These are phyloP conservation scores for Carpatolechia fugitivella DNA, from an alignment of 2,888 invertebrate species.

Conservation along the genomic window DNA sequence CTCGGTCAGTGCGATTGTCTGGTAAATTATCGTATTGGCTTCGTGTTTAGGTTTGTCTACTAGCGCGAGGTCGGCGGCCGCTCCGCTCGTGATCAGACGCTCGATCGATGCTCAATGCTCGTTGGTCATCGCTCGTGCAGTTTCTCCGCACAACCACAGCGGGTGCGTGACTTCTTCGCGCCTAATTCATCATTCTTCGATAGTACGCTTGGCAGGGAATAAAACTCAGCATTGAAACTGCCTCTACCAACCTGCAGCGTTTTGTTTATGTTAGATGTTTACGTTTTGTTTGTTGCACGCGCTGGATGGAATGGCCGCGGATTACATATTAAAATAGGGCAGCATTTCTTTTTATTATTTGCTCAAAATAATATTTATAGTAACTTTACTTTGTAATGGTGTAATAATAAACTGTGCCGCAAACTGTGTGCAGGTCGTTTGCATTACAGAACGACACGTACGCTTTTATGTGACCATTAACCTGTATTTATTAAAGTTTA, in stretches of 20 bases:
- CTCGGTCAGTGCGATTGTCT: slow-evolving; percentile 41
- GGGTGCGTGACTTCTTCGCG: slow-evolving; percentile 29
- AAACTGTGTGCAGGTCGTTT: neutral
- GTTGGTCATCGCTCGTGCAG: slow-evolving; percentile 37
- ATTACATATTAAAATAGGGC: too few relatives aligned
- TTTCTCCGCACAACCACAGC: slow-evolving; percentile 31
- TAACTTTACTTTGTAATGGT: neutral
- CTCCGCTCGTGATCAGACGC: slow-evolving; percentile 14
- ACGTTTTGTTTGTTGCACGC: neutral
- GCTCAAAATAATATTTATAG: too few relatives aligned
- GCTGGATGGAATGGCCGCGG: too few relatives aligned
- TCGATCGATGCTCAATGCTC: slow-evolving; percentile 14
- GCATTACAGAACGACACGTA: neutral
- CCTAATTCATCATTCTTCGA: slow-evolving; percentile 24
- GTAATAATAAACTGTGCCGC: neutral
- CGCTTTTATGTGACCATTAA: neutral
- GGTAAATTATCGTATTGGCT: slow-evolving; percentile 41
- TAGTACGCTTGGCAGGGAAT: slow-evolving; percentile 9
- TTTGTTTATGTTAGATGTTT: neutral
- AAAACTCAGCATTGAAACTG: neutral
- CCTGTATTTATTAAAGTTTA: neutral
- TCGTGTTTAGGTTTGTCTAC: slow-evolving; percentile 36
- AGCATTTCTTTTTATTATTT: too few relatives aligned
- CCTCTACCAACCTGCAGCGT: neutral
- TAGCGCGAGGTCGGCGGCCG: slow-evolving; percentile 40